Percentiles rank a stretch among this genome's conserved stretches.
These are phyloP conservation scores for Drosophila nigrodunni DNA, from an alignment of 1,140 invertebrate genomes.

Conservation along the genomic window DNA sequence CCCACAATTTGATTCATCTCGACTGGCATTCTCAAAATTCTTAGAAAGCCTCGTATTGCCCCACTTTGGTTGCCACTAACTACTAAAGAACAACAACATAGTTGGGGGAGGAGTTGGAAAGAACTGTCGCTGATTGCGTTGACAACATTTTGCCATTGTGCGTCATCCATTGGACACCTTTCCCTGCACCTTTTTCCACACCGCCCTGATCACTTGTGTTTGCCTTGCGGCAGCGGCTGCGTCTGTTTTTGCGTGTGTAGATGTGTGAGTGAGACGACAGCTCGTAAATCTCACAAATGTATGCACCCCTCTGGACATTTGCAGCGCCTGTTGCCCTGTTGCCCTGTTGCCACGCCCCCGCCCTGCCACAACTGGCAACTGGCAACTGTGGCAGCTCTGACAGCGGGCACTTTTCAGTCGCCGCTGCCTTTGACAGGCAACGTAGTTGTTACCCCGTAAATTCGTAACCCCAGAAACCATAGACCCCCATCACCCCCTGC, in stretches of 20 bases:
- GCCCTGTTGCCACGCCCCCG: neutral
- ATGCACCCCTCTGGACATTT: conserved; percentile 66
- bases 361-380: conserved; percentile 37
- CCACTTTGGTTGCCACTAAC: conserved; percentile 64
- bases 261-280: conserved; percentile 62
- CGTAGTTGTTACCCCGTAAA: conserved; percentile 12
- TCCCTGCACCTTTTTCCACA: conserved; percentile 10
- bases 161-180: conserved; percentile 36
- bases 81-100: conserved; percentile 37
- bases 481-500: neutral
- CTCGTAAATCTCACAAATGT: conserved; percentile 81
- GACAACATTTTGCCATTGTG: conserved; percentile 80
- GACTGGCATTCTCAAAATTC: conserved; percentile 29
- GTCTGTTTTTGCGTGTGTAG: conserved; percentile 46
- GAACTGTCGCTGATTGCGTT: conserved; percentile 74
- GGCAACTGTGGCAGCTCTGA: conserved; percentile 43
- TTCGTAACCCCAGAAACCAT: neutral
- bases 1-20: conserved; percentile 20
- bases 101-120: conserved; percentile 10
- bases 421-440: conserved; percentile 58
- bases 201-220: conserved; percentile 8
- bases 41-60: conserved; percentile 31
- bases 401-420: conserved; percentile 46
- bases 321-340: conserved; percentile 29
- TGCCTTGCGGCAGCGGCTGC: conserved; percentile 24